These are phyloP conservation scores for Elegia similella DNA, from an alignment of 2,888 invertebrate genomes.

Conservation along the genomic window DNA sequence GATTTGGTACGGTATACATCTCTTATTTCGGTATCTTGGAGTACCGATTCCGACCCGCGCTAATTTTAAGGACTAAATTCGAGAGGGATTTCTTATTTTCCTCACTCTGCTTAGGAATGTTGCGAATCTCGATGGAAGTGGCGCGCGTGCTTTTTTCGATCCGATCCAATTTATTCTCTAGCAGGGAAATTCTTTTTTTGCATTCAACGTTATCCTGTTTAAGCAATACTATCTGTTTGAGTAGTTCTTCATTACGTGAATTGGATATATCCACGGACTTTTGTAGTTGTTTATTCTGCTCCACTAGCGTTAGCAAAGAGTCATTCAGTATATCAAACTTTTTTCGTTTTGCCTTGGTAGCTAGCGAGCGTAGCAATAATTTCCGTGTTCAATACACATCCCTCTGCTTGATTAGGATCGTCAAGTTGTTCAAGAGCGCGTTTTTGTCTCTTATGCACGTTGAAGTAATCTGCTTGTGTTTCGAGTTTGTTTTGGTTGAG, in stretches of 20 bases:
- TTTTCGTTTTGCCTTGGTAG: too few species aligned
- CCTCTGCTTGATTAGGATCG: too few species aligned
- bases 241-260: conserved; percentile 1
- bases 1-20: too few species aligned
- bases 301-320: conserved; percentile 6
- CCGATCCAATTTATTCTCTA: conserved; percentile 5
- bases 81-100: background rate
- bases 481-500: conserved; percentile 6
- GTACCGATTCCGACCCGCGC: too few species aligned
- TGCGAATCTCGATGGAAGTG: conserved; percentile 1
- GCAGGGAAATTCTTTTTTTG: background rate
- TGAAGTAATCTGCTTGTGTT: too few species aligned
- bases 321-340: background rate
- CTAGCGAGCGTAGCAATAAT: too few species aligned
- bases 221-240: background rate
- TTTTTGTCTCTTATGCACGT: too few species aligned
- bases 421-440: too few species aligned
- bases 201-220: conserved; percentile 1
- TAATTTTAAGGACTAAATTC: too few species aligned
- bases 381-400: too few species aligned
- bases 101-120: background rate
- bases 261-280: background rate
- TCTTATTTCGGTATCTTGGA: too few species aligned
- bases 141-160: background rate
- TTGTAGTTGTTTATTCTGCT: conserved; percentile 7